Conservation (phyloP, 2,797 vertebrate genomes). For the Mycteria americana region DNA sequence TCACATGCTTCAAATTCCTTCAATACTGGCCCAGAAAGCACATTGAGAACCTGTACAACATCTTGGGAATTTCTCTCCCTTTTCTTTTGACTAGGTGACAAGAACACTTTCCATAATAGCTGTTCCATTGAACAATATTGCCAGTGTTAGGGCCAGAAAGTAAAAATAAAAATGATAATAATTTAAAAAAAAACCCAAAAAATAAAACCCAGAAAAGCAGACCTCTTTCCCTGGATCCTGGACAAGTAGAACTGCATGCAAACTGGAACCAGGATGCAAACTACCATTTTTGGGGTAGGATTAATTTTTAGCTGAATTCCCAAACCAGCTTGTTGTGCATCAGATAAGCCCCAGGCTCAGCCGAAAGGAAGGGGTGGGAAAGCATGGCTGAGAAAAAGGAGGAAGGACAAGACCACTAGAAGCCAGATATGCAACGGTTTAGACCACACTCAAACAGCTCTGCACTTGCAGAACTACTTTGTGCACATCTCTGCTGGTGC, state of each 20-base stretch:
- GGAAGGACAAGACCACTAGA: background rate
- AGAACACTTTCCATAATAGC: background rate
- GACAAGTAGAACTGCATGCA: background rate
- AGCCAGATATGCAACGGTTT: background rate
- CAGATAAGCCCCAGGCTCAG: background rate
- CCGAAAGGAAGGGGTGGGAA: background rate
- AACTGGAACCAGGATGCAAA: background rate
- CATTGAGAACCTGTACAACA: background rate
- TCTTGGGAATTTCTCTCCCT: background rate
- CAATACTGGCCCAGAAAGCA: background rate
- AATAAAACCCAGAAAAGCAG: background rate
- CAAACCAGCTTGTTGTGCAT: background rate
- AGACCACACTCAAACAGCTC: background rate
- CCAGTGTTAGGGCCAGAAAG: background rate
- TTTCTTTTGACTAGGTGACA: background rate
- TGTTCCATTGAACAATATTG: background rate
- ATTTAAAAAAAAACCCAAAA: background rate
- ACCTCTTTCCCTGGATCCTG: background rate
- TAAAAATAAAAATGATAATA: background rate
- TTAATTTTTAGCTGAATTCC: background rate
- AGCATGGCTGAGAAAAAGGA: background rate
- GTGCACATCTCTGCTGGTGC: background rate
- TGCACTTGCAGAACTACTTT: background rate
- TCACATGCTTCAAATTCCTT: conserved; percentile 31
- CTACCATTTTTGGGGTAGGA: background rate